Evolutionary conservation across 2,797 vertebrate species (phyloP).

Genomic region (Parambassis ranga): DNA sequence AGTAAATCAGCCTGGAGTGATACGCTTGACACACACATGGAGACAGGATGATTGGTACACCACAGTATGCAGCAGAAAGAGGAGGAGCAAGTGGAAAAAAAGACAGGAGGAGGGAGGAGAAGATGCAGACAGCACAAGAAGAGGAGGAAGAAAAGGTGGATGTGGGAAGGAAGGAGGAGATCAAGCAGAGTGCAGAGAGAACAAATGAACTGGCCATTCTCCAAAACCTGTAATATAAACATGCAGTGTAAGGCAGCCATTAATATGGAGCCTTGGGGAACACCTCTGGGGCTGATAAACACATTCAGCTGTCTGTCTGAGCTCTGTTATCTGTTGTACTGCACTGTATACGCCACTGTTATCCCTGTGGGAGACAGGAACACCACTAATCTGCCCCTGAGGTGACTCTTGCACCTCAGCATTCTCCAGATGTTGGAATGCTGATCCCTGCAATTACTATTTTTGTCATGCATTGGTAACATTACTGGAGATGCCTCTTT

Average conservation of each 20-base stretch:
- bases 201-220: constrained; percentile 27
- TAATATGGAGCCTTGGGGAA: constrained; percentile 51
- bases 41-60: constrained; percentile 22
- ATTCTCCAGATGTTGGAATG: constrained; percentile 30
- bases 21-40: constrained; percentile 32
- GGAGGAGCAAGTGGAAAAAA: constrained; percentile 9
- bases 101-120: background rate
- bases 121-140: background rate
- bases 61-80: constrained; percentile 34
- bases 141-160: background rate
- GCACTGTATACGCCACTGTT: constrained; percentile 41
- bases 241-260: constrained; percentile 47
- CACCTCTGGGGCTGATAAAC: constrained; percentile 57
- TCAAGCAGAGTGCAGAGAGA: background rate
- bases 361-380: constrained; percentile 53
- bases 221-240: constrained; percentile 38
- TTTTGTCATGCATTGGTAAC: background rate
- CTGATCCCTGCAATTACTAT: constrained; percentile 28
- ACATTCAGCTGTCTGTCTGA: constrained; percentile 52
- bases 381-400: constrained; percentile 54
- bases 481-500: background rate
- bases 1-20: constrained; percentile 65
- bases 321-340: constrained; percentile 54
- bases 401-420: constrained; percentile 46
- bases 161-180: background rate